Conservation (phyloP, 2,888 invertebrate genomes). For the Tenodera sinensis region DNA sequence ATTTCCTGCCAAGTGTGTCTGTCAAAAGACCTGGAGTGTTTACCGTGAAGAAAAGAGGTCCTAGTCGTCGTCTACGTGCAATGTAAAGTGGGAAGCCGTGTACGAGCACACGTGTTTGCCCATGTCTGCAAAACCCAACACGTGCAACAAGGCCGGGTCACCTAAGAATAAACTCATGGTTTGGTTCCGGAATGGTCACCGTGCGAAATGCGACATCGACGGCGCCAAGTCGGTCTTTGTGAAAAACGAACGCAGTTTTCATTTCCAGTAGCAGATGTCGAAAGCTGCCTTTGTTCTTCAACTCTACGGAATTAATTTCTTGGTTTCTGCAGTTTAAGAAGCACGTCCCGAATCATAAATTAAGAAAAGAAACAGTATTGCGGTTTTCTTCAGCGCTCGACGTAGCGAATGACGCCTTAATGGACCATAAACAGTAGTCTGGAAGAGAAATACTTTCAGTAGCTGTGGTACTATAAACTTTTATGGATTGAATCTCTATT, state of each 20-base stretch:
- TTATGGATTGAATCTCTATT: no score
- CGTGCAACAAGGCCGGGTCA: not conserved
- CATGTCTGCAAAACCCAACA: not conserved
- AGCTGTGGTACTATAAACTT: no score
- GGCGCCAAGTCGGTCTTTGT: not conserved
- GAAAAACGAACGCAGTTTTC: not conserved
- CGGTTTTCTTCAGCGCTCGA: no score
- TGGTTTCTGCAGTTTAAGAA: not conserved
- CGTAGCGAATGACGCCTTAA: no score
- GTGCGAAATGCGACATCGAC: not conserved
- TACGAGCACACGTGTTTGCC: not conserved
- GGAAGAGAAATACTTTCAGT: no score
- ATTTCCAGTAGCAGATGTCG: not conserved
- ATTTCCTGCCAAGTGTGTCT: not conserved
- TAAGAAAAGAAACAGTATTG: no score
- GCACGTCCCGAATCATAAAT: not conserved
- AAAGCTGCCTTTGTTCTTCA: not conserved
- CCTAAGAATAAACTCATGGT: not conserved
- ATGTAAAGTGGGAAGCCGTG: not conserved
- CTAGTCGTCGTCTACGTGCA: not conserved
- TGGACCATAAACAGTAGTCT: no score
- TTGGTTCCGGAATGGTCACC: not conserved
- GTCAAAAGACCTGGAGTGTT: not conserved
- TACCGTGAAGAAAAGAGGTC: not conserved
- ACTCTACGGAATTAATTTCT: not conserved